Percentiles rank a stretch among this genome's conserved stretches.
phyloP scores from a whole-genome alignment of 1,140 invertebrate genomes.

The Sitodiplosis mosellana region DNA sequence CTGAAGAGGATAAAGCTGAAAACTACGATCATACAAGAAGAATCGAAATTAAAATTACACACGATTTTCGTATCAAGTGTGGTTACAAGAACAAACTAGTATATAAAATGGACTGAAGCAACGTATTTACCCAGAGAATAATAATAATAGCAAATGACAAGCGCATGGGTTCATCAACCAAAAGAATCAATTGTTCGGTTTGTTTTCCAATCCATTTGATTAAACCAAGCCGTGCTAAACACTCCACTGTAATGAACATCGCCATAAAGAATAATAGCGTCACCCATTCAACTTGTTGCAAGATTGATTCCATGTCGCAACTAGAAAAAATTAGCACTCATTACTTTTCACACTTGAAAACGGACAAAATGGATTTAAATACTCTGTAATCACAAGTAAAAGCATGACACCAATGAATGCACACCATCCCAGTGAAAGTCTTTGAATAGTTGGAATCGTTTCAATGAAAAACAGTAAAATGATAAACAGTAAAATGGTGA shows the following conservation, averaged over 20 bases:
- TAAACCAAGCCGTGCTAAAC: conserved; percentile 44
- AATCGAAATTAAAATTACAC: too few species aligned
- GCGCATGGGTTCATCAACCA: conserved; percentile 37
- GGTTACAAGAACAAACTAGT: too few species aligned
- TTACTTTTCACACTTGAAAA: too few species aligned
- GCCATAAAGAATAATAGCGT: conserved; percentile 78
- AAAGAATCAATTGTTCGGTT: conserved; percentile 42
- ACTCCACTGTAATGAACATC: conserved; percentile 79
- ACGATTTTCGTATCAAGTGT: too few species aligned
- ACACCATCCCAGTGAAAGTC: conserved; percentile 65
- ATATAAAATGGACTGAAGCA: too few species aligned
- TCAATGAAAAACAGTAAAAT: conserved; percentile 68
- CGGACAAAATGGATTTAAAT: too few species aligned
- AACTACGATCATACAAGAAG: conserved; percentile 18
- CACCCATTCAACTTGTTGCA: conserved; percentile 73
- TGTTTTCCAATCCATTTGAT: conserved; percentile 53
- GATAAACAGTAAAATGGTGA: conserved; percentile 47
- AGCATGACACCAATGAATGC: conserved; percentile 61
- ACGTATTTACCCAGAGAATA: conserved; percentile 40
- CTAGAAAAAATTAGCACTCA: too few species aligned
- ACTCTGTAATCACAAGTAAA: conserved; percentile 53
- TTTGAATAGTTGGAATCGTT: conserved; percentile 47
- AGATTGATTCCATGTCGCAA: conserved; percentile 59
- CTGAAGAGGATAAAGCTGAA: conserved; percentile 52
- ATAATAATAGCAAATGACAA: conserved; percentile 49